phyloP scores from a whole-genome alignment of 2,888 invertebrate species.

The Nymphalis urticae region DNA sequence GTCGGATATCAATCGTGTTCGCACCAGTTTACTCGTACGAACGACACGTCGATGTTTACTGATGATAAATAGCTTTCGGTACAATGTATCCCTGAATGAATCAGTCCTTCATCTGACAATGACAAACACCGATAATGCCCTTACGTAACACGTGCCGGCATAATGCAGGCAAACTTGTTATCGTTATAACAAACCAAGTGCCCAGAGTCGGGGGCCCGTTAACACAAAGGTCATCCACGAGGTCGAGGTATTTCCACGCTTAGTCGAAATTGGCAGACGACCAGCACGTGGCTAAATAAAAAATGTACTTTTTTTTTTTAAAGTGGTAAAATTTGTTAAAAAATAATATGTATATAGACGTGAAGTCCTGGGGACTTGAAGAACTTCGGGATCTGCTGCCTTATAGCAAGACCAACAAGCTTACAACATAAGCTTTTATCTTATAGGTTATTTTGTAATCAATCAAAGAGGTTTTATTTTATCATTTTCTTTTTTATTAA shows the following conservation, averaged over 20 bases:
- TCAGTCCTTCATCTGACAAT: neutral
- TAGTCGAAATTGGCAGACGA: slow-evolving; percentile 31
- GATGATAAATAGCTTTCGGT: neutral
- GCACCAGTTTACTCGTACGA: no score
- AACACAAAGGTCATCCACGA: slow-evolving; percentile 34
- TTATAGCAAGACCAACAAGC: no score
- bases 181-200: slow-evolving; percentile 6
- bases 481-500: no score
- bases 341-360: no score
- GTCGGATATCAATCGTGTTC: no score
- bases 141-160: slow-evolving; percentile 1
- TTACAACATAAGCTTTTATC: no score
- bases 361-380: no score
- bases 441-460: no score
- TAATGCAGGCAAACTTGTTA: neutral
- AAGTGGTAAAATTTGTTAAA: neutral
- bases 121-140: neutral
- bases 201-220: slow-evolving; percentile 9
- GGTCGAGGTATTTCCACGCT: slow-evolving; percentile 38
- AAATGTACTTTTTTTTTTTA: slow-evolving; percentile 2
- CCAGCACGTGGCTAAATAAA: slow-evolving; percentile 32
- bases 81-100: neutral
- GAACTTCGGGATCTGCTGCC: no score
- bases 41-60: neutral
- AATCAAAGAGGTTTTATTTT: no score